Base-by-base conservation (phyloP, 2,888 invertebrate species). In the Proisotoma minuta region DNA sequence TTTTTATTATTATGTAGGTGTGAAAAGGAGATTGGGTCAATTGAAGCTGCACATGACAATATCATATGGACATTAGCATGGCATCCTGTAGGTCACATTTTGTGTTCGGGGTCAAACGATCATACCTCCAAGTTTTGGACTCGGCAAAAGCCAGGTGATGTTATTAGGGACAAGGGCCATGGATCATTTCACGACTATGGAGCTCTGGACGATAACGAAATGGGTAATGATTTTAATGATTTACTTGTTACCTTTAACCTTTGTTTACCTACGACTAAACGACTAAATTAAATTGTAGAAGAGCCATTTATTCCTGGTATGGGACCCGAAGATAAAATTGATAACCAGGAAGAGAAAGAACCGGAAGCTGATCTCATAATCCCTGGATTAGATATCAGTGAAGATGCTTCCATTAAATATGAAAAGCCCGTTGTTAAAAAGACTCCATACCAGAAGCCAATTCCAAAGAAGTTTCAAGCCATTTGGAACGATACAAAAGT, bases 91-190 rank as follows among this genome's bases (percentile, higher is more conserved):
- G 99, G 99, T 1, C 99, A 99, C 76, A 98, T 99, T 75, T 82
- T 99, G 29, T 97, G 96, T 76, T 96, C 98, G 2, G 99, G 98
- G 0, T 98, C 98, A n/a, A 99, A 99, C 80, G 99, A 99, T 80
- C 98, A 99, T 76, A 94, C 97, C 26, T 91, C 88, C 24, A 99
- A 99, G 80, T 99, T 99, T 81, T 99, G 99, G 99, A 97, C 99
- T 1, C 82, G 99, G 68, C 99, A 99, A 80, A 85, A 98, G 52
- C 99, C 99, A 0, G 99, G 99, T 22, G 99, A 99, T 81, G 84
- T 88, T 62, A 97, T 98, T 93, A 85, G 96, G 76, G 99, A 99
- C 78, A 95, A 96, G 48, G 69, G 68, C 5, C 72, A 72, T 59
- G 70, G 70, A 18, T 58, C 66, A 5, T 71, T 72, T 50, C 69